These are phyloP conservation scores for Alouatta palliata DNA, from an alignment of 2,113 vertebrate genomes.

Conservation along the genomic window DNA sequence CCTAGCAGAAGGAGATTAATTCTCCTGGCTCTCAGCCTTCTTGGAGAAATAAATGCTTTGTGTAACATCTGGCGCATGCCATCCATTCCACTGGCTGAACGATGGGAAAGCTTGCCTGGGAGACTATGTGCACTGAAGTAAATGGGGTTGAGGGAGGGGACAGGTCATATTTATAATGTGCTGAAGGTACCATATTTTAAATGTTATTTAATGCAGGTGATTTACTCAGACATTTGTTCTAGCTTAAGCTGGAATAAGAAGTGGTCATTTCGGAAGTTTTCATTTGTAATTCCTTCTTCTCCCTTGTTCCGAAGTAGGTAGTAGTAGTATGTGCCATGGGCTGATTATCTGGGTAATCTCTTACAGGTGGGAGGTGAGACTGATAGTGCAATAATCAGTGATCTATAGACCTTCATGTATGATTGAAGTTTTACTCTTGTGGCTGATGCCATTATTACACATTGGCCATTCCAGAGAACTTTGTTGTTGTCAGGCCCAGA, in stretches of 20 bases:
- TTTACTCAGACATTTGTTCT: neutral
- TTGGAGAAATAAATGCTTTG: conserved; percentile 35
- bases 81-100: neutral
- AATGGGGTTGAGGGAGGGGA: neutral
- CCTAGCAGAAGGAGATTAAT: conserved; percentile 41
- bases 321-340: neutral
- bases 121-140: neutral
- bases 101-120: neutral
- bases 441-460: neutral
- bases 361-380: neutral
- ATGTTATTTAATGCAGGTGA: neutral
- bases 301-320: neutral
- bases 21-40: conserved; percentile 30
- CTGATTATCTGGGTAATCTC: neutral
- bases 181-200: neutral
- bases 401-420: neutral
- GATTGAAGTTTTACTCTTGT: neutral
- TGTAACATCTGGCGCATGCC: neutral
- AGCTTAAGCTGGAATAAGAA: neutral
- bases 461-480: neutral
- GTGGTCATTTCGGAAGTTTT: neutral
- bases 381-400: neutral
- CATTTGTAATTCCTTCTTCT: neutral
- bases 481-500: neutral
- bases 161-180: neutral